Conservation (phyloP, 2,797 vertebrate genomes). For the Siniperca undulata region DNA sequence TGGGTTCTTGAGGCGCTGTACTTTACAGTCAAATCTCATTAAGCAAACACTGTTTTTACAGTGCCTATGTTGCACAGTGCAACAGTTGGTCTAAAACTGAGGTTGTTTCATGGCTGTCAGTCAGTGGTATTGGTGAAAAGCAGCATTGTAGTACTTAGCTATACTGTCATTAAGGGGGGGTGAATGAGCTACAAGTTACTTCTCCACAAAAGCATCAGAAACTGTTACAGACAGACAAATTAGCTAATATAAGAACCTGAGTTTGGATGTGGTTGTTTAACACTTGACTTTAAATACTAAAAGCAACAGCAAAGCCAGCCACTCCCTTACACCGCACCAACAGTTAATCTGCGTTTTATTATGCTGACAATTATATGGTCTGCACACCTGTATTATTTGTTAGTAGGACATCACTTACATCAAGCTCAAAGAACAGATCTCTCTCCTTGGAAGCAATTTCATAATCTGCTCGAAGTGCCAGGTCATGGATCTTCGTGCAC, state of each 20-base stretch:
- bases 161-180: not conserved
- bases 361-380: not conserved
- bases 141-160: not conserved
- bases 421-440: constrained; percentile 98
- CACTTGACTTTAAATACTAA: not conserved
- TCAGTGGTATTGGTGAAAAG: not conserved
- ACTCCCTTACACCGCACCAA: rapidly evolving
- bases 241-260: not conserved
- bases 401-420: constrained; percentile 87
- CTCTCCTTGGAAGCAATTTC: constrained; percentile 98
- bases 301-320: not conserved
- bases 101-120: not conserved
- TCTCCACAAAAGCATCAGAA: constrained; percentile 1
- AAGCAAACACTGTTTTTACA: not conserved
- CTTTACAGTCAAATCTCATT: not conserved
- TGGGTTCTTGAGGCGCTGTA: not conserved
- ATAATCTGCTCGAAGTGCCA: constrained; percentile 98
- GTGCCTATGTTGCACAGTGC: not conserved
- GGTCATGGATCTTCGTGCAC: constrained; percentile 98
- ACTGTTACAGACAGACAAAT: not conserved
- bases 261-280: not conserved
- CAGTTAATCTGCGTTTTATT: not conserved
- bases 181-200: not conserved
- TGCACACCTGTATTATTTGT: not conserved
- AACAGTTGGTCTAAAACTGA: not conserved